Evolutionary conservation across 2,888 invertebrate genomes (phyloP).

Genomic region (Tuta absoluta): DNA sequence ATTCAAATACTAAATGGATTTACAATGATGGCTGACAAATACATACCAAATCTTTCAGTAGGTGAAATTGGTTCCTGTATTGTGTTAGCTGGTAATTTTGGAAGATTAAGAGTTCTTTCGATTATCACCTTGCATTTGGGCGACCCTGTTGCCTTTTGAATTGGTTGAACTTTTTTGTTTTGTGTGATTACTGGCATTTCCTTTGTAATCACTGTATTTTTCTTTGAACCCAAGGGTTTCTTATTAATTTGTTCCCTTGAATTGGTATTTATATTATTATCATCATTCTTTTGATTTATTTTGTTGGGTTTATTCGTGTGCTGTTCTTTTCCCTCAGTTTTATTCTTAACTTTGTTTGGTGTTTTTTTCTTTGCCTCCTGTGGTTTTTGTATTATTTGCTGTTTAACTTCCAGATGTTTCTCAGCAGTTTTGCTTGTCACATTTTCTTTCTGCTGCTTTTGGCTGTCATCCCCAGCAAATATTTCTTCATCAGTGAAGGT

Average conservation of each 20-base stretch:
- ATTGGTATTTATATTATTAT: background rate
- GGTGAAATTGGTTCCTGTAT: background rate
- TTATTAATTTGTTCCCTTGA: background rate
- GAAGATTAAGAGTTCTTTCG: background rate
- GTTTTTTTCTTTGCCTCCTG: background rate
- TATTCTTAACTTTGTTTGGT: background rate
- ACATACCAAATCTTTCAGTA: constrained; percentile 10
- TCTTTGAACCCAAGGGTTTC: background rate
- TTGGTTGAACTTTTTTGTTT: background rate
- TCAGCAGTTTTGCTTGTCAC: background rate
- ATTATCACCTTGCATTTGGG: background rate
- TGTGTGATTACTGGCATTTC: background rate
- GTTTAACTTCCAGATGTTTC: background rate
- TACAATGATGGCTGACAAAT: background rate
- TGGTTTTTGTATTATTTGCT: background rate
- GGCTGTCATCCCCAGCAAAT: constrained; percentile 43
- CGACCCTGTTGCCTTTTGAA: background rate
- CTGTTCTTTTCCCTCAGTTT: background rate
- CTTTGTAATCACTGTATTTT: background rate
- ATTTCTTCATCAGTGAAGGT: constrained; percentile 74
- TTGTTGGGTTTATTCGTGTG: background rate
- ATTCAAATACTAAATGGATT: background rate
- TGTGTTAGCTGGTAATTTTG: background rate
- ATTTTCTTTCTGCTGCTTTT: constrained; percentile 27
- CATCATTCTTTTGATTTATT: background rate